These are phyloP conservation scores for Trachops cirrhosus DNA, from an alignment of 2,797 vertebrate species.

Conservation along the genomic window DNA sequence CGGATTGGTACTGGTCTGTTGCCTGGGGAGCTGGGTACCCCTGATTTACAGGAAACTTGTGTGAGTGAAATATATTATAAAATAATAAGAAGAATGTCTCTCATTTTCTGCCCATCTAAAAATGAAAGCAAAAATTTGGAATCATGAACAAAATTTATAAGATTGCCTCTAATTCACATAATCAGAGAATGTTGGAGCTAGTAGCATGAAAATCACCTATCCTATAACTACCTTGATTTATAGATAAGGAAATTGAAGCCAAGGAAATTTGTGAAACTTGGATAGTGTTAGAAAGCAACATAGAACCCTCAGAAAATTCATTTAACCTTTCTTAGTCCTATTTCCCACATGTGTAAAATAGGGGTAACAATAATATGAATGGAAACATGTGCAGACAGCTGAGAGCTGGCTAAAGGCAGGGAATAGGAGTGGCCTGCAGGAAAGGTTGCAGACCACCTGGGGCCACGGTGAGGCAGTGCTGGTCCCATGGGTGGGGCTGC, in stretches of 20 bases:
- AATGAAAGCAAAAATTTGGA: conserved; percentile 20
- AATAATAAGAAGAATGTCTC: neutral
- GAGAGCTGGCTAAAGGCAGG: neutral
- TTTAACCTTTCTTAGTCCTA: neutral
- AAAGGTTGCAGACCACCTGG: no score
- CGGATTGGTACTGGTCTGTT: neutral
- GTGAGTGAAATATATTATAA: neutral
- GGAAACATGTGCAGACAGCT: neutral
- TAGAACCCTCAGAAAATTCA: neutral
- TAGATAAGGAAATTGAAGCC: neutral
- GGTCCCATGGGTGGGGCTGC: neutral
- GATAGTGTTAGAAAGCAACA: neutral
- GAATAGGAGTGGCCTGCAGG: neutral
- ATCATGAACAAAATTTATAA: neutral
- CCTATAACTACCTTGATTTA: neutral
- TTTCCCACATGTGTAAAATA: neutral
- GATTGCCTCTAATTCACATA: neutral
- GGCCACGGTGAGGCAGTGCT: no score
- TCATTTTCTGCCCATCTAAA: neutral
- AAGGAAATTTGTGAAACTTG: neutral
- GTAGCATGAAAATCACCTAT: neutral
- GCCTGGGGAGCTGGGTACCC: no score
- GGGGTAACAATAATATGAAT: neutral
- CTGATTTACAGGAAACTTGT: neutral
- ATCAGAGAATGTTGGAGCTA: neutral